Evolutionary conservation across 2,888 invertebrate genomes (phyloP).

Genomic region (Diplazon laetatorius): DNA sequence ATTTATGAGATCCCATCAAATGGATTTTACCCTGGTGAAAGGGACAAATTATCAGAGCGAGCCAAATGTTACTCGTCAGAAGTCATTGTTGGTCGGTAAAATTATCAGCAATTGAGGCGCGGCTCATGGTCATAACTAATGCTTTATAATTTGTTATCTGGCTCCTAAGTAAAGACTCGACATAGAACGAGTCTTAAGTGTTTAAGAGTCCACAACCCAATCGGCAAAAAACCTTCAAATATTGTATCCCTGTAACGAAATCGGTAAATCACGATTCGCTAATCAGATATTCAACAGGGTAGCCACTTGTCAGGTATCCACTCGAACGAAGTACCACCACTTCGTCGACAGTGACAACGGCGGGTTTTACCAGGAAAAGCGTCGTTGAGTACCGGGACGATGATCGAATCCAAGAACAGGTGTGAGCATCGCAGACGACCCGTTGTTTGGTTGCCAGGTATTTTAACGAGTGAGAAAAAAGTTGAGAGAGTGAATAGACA

Average conservation of each 20-base stretch:
- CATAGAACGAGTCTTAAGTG: no score
- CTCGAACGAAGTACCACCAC: constrained; percentile 23
- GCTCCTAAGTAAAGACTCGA: no score
- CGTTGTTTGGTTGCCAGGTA: constrained; percentile 3
- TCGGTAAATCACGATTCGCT: not conserved
- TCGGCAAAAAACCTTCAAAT: not conserved
- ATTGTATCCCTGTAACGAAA: not conserved
- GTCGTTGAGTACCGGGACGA: constrained; percentile 47
- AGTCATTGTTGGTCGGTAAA: no score
- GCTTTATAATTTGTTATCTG: no score
- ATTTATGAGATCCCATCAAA: no score
- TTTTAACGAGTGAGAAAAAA: not conserved
- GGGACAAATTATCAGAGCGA: no score
- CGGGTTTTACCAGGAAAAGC: constrained; percentile 51
- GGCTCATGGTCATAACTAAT: no score
- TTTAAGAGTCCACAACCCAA: not conserved
- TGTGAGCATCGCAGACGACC: constrained; percentile 31
- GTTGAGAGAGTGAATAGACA: not conserved
- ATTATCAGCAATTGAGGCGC: no score
- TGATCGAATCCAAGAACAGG: constrained; percentile 61
- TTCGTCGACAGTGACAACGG: constrained; percentile 6
- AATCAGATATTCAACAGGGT: constrained; percentile 24
- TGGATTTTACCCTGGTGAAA: no score
- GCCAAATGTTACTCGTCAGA: no score
- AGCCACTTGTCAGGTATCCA: constrained; percentile 1